These are phyloP conservation scores for Pluvianellus socialis DNA, from an alignment of 2,113 vertebrate species.

Conservation along the genomic window DNA sequence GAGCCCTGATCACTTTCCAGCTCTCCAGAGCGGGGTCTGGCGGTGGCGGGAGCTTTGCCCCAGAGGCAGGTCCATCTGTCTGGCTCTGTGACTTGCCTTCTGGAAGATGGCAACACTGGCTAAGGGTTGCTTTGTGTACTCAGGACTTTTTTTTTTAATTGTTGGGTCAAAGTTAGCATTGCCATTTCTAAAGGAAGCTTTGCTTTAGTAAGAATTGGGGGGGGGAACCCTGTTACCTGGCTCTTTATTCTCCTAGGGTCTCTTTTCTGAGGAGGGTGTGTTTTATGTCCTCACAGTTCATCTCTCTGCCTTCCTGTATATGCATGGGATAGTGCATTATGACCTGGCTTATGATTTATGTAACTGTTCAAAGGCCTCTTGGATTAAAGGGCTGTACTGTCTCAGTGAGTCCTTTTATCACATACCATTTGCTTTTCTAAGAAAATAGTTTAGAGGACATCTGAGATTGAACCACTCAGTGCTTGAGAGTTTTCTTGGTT, in stretches of 20 bases:
- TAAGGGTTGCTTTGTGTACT: background rate
- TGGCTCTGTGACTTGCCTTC: background rate
- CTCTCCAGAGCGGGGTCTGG: background rate
- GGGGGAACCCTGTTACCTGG: background rate
- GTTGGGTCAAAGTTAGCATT: background rate
- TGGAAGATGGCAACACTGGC: background rate
- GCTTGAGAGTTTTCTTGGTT: background rate
- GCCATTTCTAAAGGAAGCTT: background rate
- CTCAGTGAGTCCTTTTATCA: background rate
- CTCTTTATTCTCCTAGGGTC: background rate
- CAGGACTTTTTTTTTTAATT: background rate
- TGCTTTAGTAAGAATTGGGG: background rate
- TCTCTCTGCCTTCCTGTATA: background rate
- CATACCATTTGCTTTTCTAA: background rate
- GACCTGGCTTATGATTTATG: background rate
- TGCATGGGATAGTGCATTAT: background rate
- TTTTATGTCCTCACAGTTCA: background rate
- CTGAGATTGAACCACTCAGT: background rate
- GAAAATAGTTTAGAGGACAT: background rate
- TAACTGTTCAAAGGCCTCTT: background rate
- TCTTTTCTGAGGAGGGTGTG: background rate
- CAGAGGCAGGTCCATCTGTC: background rate
- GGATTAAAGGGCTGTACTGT: background rate
- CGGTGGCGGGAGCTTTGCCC: background rate
- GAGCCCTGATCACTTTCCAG: background rate